phyloP scores from a whole-genome alignment of 2,113 vertebrate species.

The Chamaetylas fuelleborni region DNA sequence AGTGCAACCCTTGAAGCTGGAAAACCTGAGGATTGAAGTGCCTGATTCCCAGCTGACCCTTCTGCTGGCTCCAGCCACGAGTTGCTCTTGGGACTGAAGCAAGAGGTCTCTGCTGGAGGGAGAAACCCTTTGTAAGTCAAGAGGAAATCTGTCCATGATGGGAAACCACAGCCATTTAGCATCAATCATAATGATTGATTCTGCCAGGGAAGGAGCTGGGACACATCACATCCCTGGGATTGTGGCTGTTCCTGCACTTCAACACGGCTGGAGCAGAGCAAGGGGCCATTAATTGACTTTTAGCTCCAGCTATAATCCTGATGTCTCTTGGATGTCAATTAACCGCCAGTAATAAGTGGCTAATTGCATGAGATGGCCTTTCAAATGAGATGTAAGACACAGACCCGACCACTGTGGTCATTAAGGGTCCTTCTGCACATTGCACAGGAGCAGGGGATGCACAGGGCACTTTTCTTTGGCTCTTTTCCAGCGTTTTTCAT shows the following conservation, averaged over 20 bases:
- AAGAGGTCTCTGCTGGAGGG: not conserved
- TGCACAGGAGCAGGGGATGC: not conserved
- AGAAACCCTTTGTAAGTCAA: not conserved
- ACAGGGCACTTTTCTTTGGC: not conserved
- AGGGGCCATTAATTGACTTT: constrained; percentile 59
- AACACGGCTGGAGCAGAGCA: not conserved
- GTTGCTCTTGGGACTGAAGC: not conserved
- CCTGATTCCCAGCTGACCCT: not conserved
- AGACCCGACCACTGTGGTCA: not conserved
- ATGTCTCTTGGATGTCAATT: constrained; percentile 58
- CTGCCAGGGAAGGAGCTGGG: not conserved
- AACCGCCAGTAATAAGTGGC: constrained; percentile 36
- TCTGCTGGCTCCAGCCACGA: not conserved
- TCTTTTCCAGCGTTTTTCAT: not conserved
- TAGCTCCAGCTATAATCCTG: constrained; percentile 3
- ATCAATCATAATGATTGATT: not conserved
- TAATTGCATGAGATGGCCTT: constrained; percentile 52
- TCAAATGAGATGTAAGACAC: constrained; percentile 25
- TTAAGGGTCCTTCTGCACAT: not conserved
- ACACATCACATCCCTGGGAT: not conserved
- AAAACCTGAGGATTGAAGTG: not conserved
- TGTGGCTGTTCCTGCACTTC: not conserved
- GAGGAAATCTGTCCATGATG: not conserved
- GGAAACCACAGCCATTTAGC: not conserved
- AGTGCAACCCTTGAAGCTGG: not conserved